Conservation (phyloP, 1,140 invertebrate genomes). For the Lepeophtheirus salmonis region DNA sequence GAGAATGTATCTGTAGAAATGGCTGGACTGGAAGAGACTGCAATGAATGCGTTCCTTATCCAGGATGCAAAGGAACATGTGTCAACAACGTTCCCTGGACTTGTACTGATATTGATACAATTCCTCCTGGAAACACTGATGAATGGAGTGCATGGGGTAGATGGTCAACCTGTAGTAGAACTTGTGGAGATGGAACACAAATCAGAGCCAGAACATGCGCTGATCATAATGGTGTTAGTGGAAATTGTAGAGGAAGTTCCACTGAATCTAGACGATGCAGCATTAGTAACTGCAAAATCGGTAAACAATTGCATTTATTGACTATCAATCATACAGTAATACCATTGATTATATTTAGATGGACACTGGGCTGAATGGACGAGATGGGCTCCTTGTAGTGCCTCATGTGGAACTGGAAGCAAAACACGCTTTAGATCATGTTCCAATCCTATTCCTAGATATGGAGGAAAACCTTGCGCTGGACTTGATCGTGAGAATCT, state of each 20-base stretch:
- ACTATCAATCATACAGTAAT: not conserved
- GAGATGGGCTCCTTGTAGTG: slow-evolving; percentile 27
- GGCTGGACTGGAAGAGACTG: slow-evolving; percentile 34
- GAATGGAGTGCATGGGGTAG: slow-evolving; percentile 24
- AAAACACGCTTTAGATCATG: slow-evolving; percentile 26
- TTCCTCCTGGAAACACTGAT: not conserved
- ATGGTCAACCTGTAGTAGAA: slow-evolving; percentile 28
- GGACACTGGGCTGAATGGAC: slow-evolving; percentile 31
- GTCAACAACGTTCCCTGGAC: not conserved
- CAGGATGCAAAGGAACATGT: not conserved
- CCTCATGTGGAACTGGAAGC: slow-evolving; percentile 41
- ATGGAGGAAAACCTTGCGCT: slow-evolving; percentile 26
- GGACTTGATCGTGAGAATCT: slow-evolving; percentile 38
- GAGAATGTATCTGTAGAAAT: slow-evolving; percentile 31
- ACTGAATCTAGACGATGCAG: slow-evolving; percentile 28
- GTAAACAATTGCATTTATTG: not conserved
- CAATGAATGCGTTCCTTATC: slow-evolving; percentile 29
- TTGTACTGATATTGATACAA: not conserved
- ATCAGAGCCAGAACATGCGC: slow-evolving; percentile 27
- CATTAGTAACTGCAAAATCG: not conserved
- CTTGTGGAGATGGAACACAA: slow-evolving; percentile 40
- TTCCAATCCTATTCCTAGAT: slow-evolving; percentile 26
- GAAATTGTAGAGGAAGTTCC: slow-evolving; percentile 25
- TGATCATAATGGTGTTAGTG: slow-evolving; percentile 26
- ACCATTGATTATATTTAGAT: slow-evolving; percentile 21